Percentiles rank a stretch among this genome's conserved stretches.
Evolutionary conservation across 2,113 vertebrate genomes (phyloP).

Genomic region (Nansenia antarctica): DNA sequence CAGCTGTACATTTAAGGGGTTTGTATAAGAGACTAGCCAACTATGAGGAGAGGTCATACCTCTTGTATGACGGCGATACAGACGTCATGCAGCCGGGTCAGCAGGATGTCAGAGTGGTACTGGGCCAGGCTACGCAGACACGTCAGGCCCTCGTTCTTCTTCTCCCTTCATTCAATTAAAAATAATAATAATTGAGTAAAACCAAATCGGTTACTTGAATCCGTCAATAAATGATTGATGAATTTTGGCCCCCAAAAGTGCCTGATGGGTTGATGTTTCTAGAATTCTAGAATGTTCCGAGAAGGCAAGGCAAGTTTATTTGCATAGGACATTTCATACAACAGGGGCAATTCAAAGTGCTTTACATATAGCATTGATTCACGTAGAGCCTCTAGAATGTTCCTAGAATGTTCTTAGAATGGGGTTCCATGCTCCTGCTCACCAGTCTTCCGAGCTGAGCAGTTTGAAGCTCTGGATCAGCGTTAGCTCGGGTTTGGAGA

Average conservation of each 20-base stretch:
- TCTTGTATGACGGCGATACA: slow-evolving; percentile 87
- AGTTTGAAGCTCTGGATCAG: slow-evolving; percentile 82
- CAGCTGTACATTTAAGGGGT: not conserved
- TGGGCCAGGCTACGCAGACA: slow-evolving; percentile 83
- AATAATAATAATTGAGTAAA: not conserved
- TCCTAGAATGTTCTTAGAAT: no score
- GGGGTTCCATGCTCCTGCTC: slow-evolving; percentile 39
- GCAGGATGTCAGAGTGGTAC: slow-evolving; percentile 82
- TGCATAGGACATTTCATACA: no score
- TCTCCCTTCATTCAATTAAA: slow-evolving; percentile 81
- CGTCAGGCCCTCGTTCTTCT: slow-evolving; percentile 92
- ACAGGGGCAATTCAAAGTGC: no score
- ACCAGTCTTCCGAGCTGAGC: slow-evolving; percentile 88
- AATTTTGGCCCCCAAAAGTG: no score
- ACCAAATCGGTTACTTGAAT: slow-evolving; percentile 1
- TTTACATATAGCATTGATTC: no score
- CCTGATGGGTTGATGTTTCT: no score
- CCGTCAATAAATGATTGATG: no score
- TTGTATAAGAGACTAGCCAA: not conserved
- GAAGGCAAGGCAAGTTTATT: no score
- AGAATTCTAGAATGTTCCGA: no score
- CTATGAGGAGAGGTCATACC: slow-evolving; percentile 70
- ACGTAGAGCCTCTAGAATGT: no score
- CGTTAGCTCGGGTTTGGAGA: slow-evolving; percentile 80
- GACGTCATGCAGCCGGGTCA: slow-evolving; percentile 85